Conservation (phyloP, 2,888 invertebrate genomes). For the Adelognathus sp. region DNA sequence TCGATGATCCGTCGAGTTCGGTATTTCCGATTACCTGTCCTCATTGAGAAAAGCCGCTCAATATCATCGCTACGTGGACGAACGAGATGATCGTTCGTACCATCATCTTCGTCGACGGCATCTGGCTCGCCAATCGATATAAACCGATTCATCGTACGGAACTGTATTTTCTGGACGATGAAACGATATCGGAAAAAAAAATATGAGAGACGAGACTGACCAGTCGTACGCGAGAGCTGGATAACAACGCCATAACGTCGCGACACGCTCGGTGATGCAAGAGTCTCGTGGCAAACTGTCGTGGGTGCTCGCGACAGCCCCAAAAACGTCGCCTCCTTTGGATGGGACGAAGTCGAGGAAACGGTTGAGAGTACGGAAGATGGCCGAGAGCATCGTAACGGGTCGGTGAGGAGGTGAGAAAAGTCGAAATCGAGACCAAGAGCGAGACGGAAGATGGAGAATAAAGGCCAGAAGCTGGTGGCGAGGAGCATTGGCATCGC, state of each 20-base stretch:
- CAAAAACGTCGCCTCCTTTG: not conserved
- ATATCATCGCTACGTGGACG: not conserved
- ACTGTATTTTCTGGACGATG: not conserved
- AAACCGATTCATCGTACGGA: conserved; percentile 16
- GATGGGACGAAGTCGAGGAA: conserved; percentile 35
- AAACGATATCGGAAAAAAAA: not conserved
- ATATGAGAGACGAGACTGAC: not conserved
- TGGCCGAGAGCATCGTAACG: not conserved
- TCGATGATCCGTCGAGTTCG: conserved; percentile 39
- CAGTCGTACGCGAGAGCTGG: not conserved
- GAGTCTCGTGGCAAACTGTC: not conserved
- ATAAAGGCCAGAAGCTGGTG: conserved; percentile 16
- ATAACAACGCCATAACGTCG: conserved; percentile 8
- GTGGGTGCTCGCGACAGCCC: conserved; percentile 21
- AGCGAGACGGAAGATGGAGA: not conserved
- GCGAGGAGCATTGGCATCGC: conserved; percentile 60
- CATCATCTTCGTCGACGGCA: conserved; percentile 39
- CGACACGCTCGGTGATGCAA: not conserved
- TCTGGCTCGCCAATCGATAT: conserved; percentile 10
- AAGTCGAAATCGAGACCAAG: conserved; percentile 11
- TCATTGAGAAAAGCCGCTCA: conserved; percentile 4
- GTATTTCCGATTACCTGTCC: conserved; percentile 32
- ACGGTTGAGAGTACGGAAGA: not conserved
- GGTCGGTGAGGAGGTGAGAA: not conserved
- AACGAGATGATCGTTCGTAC: conserved; percentile 7